These are phyloP conservation scores for Macropis europaea DNA, from an alignment of 2,888 invertebrate genomes.

Conservation along the genomic window DNA sequence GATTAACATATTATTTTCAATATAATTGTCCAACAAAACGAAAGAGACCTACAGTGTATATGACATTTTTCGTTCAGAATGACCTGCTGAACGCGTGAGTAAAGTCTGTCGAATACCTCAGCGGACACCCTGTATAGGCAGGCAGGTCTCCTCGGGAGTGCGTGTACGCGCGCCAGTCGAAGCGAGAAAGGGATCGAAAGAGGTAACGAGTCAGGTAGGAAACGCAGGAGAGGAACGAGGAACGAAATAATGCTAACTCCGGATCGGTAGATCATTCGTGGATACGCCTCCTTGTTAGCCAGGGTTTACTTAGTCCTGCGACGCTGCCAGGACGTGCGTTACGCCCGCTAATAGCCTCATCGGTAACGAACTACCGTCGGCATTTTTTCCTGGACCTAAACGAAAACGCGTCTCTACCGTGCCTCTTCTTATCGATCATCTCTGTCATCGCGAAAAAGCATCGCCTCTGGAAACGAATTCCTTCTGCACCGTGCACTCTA, in stretches of 20 bases:
- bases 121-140: too few species aligned
- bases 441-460: slow-evolving; percentile 52
- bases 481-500: slow-evolving; percentile 33
- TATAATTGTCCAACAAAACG: too few species aligned
- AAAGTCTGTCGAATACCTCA: too few species aligned
- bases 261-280: slow-evolving; percentile 77
- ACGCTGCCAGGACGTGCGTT: slow-evolving; percentile 75
- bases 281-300: slow-evolving; percentile 79
- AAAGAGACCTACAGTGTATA: too few species aligned
- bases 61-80: too few species aligned
- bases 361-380: slow-evolving; percentile 78
- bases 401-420: slow-evolving; percentile 59
- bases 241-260: slow-evolving; percentile 66
- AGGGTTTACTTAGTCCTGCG: slow-evolving; percentile 75
- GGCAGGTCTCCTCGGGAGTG: slow-evolving; percentile 32
- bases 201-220: too few species aligned
- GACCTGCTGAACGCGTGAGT: too few species aligned
- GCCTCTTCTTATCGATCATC: slow-evolving; percentile 64
- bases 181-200: background rate
- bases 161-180: slow-evolving; percentile 3
- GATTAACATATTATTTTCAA: too few species aligned
- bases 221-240: slow-evolving; percentile 23
- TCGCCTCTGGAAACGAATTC: slow-evolving; percentile 60
- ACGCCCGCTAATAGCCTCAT: slow-evolving; percentile 79
- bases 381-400: slow-evolving; percentile 61